phyloP scores from a whole-genome alignment of 2,113 vertebrate species.

The Orthonyx spaldingii region DNA sequence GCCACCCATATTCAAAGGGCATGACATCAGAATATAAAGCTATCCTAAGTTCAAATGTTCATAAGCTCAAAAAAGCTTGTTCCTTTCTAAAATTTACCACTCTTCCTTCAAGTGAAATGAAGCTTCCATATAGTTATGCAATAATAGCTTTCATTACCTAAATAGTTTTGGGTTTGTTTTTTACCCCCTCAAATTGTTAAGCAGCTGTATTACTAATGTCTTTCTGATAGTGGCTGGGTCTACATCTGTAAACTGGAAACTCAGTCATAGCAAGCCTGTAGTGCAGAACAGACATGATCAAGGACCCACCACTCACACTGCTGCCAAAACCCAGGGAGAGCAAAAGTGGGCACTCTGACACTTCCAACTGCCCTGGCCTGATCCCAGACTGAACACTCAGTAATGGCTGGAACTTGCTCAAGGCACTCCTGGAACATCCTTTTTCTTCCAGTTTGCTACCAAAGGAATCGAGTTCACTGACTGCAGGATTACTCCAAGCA shows the following conservation, averaged over 20 bases:
- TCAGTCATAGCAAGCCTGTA: neutral
- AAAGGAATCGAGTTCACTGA: neutral
- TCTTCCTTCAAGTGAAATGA: neutral
- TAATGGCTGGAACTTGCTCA: neutral
- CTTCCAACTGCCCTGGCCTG: neutral
- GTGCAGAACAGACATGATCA: neutral
- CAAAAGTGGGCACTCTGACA: too few species aligned
- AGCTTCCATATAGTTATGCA: neutral
- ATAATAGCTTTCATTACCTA: neutral
- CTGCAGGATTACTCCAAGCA: neutral
- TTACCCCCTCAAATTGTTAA: neutral
- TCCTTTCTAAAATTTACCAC: neutral
- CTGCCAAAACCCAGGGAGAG: neutral
- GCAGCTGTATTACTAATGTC: neutral
- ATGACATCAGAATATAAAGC: neutral
- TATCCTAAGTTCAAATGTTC: neutral
- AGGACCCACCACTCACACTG: accelerated
- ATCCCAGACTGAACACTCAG: too few species aligned
- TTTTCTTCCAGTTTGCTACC: neutral
- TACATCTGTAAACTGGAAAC: neutral
- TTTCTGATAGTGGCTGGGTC: neutral
- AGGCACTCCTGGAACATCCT: neutral
- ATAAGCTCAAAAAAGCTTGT: neutral
- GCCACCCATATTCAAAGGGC: neutral
- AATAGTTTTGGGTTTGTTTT: neutral